Evolutionary conservation across 1,140 invertebrate genomes (phyloP).

Genomic region (Oedothorax gibbosus): DNA sequence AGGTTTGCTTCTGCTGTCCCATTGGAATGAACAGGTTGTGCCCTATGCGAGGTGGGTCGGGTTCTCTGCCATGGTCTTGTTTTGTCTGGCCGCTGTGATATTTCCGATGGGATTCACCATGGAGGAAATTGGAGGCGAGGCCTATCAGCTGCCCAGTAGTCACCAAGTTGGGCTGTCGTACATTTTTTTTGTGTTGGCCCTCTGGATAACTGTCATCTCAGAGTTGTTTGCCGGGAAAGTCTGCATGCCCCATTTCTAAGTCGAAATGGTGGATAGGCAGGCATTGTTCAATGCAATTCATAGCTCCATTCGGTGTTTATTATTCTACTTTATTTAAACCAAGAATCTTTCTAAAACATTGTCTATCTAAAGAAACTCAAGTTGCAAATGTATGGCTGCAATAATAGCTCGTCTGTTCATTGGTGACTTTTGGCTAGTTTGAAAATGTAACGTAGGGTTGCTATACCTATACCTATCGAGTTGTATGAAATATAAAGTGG

Average conservation of each 20-base stretch:
- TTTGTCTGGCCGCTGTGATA: constrained; percentile 93
- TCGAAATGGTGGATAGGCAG: too few relatives aligned
- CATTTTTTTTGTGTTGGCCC: constrained; percentile 91
- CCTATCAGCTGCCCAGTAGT: constrained; percentile 94
- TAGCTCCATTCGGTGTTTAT: too few relatives aligned
- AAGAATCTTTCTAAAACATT: too few relatives aligned
- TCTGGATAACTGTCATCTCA: constrained; percentile 96
- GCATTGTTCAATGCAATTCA: too few relatives aligned
- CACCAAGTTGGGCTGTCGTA: constrained; percentile 96
- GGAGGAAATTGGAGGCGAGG: constrained; percentile 93
- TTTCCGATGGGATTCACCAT: constrained; percentile 96
- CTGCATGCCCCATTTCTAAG: constrained; percentile 91
- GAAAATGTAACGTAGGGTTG: too few relatives aligned
- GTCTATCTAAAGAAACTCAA: too few relatives aligned
- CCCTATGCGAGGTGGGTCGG: constrained; percentile 95
- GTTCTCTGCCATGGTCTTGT: constrained; percentile 96
- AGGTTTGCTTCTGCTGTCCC: constrained; percentile 85
- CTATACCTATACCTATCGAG: too few relatives aligned
- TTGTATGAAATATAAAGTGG: too few relatives aligned
- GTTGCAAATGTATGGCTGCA: too few relatives aligned
- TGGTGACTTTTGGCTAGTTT: too few relatives aligned
- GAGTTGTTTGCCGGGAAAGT: constrained; percentile 98
- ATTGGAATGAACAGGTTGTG: constrained; percentile 90
- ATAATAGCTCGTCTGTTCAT: too few relatives aligned
- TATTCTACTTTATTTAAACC: too few relatives aligned